phyloP scores from a whole-genome alignment of 2,888 invertebrate species.

The Folsomia candida region DNA sequence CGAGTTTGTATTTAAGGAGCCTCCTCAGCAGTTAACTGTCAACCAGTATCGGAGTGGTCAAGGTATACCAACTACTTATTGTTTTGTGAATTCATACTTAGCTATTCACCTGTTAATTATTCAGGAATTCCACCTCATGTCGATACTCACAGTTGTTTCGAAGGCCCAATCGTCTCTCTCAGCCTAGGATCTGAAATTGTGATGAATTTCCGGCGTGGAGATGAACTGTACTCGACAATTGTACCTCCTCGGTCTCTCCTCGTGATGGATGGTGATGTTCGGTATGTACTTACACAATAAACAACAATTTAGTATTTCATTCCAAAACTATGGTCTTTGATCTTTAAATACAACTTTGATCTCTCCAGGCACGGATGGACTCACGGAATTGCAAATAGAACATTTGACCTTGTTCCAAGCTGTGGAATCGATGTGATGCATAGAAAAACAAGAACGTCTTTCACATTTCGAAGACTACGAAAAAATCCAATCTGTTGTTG shows the following conservation, averaged over 20 bases:
- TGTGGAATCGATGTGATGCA: conserved; percentile 59
- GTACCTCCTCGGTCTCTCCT: conserved; percentile 72
- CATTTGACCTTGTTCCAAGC: conserved; percentile 41
- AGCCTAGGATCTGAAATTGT: conserved; percentile 78
- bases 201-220: conserved; percentile 80
- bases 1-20: conserved; percentile 47
- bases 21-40: conserved; percentile 79
- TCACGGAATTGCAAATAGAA: conserved; percentile 61
- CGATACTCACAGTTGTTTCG: conserved; percentile 93
- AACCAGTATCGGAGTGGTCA: conserved; percentile 82
- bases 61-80: conserved; percentile 57
- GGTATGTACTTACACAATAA: no score
- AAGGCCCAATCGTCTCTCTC: conserved; percentile 79
- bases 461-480: conserved; percentile 74
- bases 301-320: no score
- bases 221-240: conserved; percentile 63
- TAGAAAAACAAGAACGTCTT: conserved; percentile 69
- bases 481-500: conserved; percentile 65
- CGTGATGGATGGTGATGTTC: conserved; percentile 74
- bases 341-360: no score
- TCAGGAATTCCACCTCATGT: conserved; percentile 90
- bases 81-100: conserved; percentile 25
- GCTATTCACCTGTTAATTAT: conserved; percentile 27
- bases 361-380: conserved; percentile 70
- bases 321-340: no score